A percentile compares a stretch with the other conserved stretches of the same genome.
phyloP scores from a whole-genome alignment of 1,140 invertebrate genomes.

The Aricia agestis region DNA sequence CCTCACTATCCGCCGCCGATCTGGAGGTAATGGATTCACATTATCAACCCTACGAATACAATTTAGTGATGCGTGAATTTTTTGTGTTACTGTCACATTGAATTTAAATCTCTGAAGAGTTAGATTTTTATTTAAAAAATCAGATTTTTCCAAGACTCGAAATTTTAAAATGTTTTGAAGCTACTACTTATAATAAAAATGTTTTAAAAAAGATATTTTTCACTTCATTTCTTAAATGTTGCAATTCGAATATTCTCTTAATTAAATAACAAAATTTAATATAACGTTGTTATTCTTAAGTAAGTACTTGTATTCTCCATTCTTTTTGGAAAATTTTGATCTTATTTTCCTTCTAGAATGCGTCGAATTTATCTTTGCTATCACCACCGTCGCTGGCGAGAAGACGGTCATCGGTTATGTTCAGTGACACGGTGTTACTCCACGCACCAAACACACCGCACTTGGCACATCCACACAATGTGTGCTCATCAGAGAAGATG shows the following conservation, averaged over 20 bases:
- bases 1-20: slow-evolving; percentile 74
- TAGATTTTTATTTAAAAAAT: too few species aligned
- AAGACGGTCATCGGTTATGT: slow-evolving; percentile 90
- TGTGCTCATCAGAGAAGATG: slow-evolving; percentile 91
- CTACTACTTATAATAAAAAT: too few species aligned
- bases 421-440: slow-evolving; percentile 88
- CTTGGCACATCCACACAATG: slow-evolving; percentile 76
- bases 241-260: too few species aligned
- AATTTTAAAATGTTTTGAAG: too few species aligned
- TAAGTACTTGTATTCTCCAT: too few species aligned
- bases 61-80: not conserved
- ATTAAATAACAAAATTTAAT: too few species aligned
- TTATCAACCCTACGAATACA: not conserved
- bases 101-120: too few species aligned
- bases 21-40: slow-evolving; percentile 50
- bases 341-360: slow-evolving; percentile 48
- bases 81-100: not conserved
- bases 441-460: slow-evolving; percentile 77
- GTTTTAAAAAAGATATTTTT: too few species aligned
- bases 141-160: too few species aligned
- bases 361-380: slow-evolving; percentile 75
- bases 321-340: too few species aligned
- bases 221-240: too few species aligned
- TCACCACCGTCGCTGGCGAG: slow-evolving; percentile 81
- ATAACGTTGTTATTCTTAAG: too few species aligned